Evolutionary conservation across 2,113 vertebrate species (phyloP), one percentile per base, ranked within the genome.

Genomic region (Lophotis ruficrista): DNA sequence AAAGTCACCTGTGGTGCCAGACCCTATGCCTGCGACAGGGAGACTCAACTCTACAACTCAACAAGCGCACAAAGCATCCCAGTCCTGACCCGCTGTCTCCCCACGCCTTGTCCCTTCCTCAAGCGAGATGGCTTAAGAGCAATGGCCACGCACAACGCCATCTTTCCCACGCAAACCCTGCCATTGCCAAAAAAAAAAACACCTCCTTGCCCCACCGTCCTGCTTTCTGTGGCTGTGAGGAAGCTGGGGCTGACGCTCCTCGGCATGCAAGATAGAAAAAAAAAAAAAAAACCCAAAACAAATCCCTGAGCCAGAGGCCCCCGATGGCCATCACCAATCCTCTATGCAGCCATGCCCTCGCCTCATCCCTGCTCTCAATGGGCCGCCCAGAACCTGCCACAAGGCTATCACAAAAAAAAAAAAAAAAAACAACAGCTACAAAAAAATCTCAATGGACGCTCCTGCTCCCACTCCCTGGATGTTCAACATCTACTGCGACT

Each of bases 61-160:
- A 38, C 23, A 16, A 71, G 75, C 65, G 38, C 65, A 47, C n/a
- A 1, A 33, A 33, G 38, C 12, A 8, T 9, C 38, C 25, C 18
- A 10, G 17, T 18, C 64, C 62, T 3, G 37, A 23, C 23, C 38
- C 9, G 8, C 27, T 1, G 9, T 14, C 6, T 77, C 21, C 47
- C 54, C 20, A 10, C 50, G 50, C 22, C 38, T 72, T 84, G 35
- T 25, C 35, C 19, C n/a, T 21, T 43, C 13, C 35, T 0, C 15
- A 28, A 86, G 4, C 6, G 9, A 93, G 35, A 38, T 69, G 48
- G 56, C 64, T 68, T 18, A 47, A 38, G 8, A 86, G 17, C 83
- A 28, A 3, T 0, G 0, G 50, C 71, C 23, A 4, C 1, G 0
- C 54, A 9, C 72, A 38, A 38, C 0, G 1, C 38, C 14, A 5